Conservation (phyloP, 2,888 invertebrate species). For the Hypena proboscidalis region DNA sequence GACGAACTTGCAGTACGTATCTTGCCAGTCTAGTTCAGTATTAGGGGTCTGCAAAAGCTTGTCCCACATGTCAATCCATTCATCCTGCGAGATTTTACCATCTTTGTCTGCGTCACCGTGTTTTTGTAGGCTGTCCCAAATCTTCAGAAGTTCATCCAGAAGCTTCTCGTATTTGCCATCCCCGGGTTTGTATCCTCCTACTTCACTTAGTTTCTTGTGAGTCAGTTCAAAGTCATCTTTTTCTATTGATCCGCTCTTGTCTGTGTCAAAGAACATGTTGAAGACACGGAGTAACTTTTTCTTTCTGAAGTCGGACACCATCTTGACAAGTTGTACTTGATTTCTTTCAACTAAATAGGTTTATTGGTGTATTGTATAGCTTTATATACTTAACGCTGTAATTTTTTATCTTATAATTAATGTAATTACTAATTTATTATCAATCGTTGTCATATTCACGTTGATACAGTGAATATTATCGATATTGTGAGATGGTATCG, state of each 20-base stretch:
- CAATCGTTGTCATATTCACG: slow-evolving; percentile 23
- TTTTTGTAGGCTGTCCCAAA: slow-evolving; percentile 93
- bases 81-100: slow-evolving; percentile 93
- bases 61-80: slow-evolving; percentile 96
- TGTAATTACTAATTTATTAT: slow-evolving; percentile 32
- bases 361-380: slow-evolving; percentile 4
- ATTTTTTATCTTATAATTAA: slow-evolving; percentile 30
- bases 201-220: slow-evolving; percentile 92
- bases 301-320: slow-evolving; percentile 94
- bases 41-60: slow-evolving; percentile 90
- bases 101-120: slow-evolving; percentile 94
- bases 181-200: slow-evolving; percentile 91
- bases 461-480: too few species aligned
- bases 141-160: slow-evolving; percentile 89
- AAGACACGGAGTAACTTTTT: slow-evolving; percentile 95
- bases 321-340: too few species aligned
- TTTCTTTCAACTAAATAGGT: too few species aligned
- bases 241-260: slow-evolving; percentile 94
- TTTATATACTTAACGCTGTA: slow-evolving; percentile 44
- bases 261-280: slow-evolving; percentile 94
- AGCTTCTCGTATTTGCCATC: slow-evolving; percentile 90
- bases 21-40: slow-evolving; percentile 92
- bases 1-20: slow-evolving; percentile 93
- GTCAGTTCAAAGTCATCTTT: slow-evolving; percentile 94
- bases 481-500: too few species aligned